Percentiles rank a stretch among this genome's conserved stretches.
Conservation (phyloP, 2,888 invertebrate genomes). For the Dascillus cervinus region DNA sequence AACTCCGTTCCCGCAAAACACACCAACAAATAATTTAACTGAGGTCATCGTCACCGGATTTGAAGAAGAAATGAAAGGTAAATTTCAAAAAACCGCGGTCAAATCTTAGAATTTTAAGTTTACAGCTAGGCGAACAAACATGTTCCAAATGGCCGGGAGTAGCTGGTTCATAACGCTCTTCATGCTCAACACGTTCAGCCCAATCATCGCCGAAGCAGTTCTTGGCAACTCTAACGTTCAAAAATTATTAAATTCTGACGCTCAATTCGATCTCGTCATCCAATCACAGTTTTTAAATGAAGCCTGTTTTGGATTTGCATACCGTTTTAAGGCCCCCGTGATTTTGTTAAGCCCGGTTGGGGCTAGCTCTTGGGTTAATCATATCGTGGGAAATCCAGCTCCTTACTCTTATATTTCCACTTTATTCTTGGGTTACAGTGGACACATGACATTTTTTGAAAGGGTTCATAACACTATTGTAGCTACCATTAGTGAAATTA, state of each 20-base stretch:
- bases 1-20: too few relatives aligned
- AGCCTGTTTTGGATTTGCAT: conserved; percentile 38
- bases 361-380: conserved; percentile 41
- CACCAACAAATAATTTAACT: too few relatives aligned
- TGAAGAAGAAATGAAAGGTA: too few relatives aligned
- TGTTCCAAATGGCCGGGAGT: too few relatives aligned
- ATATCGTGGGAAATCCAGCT: conserved; percentile 43
- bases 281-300: conserved; percentile 46
- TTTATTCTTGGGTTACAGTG: conserved; percentile 37
- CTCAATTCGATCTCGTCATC: conserved; percentile 38
- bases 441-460: conserved; percentile 47
- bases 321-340: conserved; percentile 35
- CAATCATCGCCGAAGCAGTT: too few relatives aligned
- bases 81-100: too few relatives aligned
- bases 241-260: conserved; percentile 28
- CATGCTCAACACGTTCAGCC: too few relatives aligned
- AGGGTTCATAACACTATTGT: conserved; percentile 46
- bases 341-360: conserved; percentile 41
- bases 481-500: conserved; percentile 12
- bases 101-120: too few relatives aligned
- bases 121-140: too few relatives aligned
- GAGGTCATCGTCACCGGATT: too few relatives aligned
- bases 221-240: conserved; percentile 26
- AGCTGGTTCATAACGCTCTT: too few relatives aligned
- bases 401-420: conserved; percentile 47